Base-by-base conservation (phyloP, 2,113 vertebrate genomes). In the Sinosuthora webbiana region DNA sequence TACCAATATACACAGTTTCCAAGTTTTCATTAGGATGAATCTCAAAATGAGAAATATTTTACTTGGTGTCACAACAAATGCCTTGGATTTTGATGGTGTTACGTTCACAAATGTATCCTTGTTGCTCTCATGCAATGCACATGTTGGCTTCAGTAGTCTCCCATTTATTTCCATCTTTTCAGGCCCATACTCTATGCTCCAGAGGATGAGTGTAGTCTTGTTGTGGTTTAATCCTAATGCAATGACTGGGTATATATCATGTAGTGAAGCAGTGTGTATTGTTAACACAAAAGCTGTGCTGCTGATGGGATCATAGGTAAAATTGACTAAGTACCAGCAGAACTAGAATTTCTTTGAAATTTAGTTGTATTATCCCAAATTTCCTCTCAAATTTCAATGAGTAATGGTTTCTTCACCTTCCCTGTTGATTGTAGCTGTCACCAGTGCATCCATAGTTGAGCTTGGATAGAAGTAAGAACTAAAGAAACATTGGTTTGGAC, bases 61-160 rank as follows among this genome's bases (percentile, higher is more conserved):
- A 27, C 27, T 44, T 0, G 0, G 7, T 52, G 31, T 68, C 25
- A 57, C 1, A 2, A 60, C 14, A 52, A 68, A 13, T 86, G 9
- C 20, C 27, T 60, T 69, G 22, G 28, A 2, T 37, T 52, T 87
- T 39, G 14, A 60, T 33, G 18, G 28, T 60, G 27, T 37, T 60
- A 22, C 0, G 0, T 60, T 77, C 27, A 33, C 5, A 39, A 44
- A 33, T 53, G 9, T 33, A 28, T 37, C 28, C 33, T 68, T 60
- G 6, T 28, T 77, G 17, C 27, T 44, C 9, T 77, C 3, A 7
- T 23, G 27, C 37, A 68, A 10, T 44, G 37, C 9, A 7, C 5
- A 1, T 50, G 13, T 27, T 68, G 37, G 13, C 37, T 45, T 77
- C 45, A 30, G 15, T 18, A 52, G 37, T 77, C 15, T 69, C 6